Conservation (phyloP, 2,113 vertebrate genomes). For the Neopipo cinnamomea region DNA sequence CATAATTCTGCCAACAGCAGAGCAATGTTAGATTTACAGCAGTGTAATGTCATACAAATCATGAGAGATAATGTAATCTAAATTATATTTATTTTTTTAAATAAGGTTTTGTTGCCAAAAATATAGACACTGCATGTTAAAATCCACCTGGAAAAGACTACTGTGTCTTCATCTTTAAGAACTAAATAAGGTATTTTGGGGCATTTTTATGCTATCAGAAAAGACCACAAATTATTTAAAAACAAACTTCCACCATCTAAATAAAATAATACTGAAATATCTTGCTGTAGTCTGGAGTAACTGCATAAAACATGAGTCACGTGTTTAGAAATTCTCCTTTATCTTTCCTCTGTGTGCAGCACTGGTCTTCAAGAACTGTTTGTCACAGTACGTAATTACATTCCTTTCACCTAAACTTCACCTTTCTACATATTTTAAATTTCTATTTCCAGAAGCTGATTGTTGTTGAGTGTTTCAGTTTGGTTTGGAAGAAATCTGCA, state of each 20-base stretch:
- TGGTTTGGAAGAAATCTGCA: background rate
- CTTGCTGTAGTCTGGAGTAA: background rate
- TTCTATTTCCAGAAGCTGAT: background rate
- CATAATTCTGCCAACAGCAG: background rate
- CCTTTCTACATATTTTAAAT: background rate
- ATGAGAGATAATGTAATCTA: background rate
- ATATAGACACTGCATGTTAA: background rate
- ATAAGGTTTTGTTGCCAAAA: background rate
- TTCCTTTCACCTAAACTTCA: conserved; percentile 32
- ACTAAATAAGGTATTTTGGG: background rate
- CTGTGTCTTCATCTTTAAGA: background rate
- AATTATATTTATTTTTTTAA: background rate
- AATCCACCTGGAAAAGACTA: background rate
- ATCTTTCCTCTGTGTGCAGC: background rate
- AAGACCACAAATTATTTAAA: background rate
- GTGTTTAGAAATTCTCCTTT: background rate
- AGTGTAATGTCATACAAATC: background rate
- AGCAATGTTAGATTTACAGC: background rate
- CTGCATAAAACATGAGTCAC: background rate
- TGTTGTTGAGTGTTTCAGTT: background rate
- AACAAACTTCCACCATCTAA: conserved; percentile 12
- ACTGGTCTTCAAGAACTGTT: background rate
- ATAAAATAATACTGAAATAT: conserved; percentile 32
- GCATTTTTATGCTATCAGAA: background rate
- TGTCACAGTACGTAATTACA: background rate